Evolutionary conservation across 2,113 vertebrate species (phyloP).

Genomic region (Benitochromis conjunctus): DNA sequence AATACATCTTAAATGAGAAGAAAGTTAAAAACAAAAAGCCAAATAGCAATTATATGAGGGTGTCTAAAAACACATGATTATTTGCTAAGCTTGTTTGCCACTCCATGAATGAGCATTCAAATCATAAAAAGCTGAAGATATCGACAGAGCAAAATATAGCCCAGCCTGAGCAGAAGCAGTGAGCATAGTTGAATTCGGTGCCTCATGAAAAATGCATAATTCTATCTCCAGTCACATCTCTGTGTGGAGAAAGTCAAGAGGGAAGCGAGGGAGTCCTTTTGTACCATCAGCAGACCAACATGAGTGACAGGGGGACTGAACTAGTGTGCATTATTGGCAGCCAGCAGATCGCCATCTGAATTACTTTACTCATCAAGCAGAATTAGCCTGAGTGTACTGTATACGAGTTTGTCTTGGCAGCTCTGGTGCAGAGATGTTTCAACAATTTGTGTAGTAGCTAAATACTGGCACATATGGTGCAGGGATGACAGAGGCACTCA

Average conservation of each 20-base stretch:
- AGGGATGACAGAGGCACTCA: background rate
- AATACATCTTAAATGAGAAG: background rate
- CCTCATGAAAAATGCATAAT: constrained; percentile 69
- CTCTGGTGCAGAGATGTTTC: background rate
- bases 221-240: constrained; percentile 58
- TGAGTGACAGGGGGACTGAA: constrained; percentile 32
- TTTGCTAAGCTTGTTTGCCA: constrained; percentile 18
- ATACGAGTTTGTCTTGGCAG: constrained; percentile 14
- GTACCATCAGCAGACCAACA: constrained; percentile 26
- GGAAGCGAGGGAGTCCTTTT: constrained; percentile 38
- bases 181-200: constrained; percentile 29
- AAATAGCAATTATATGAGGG: constrained; percentile 2
- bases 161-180: constrained; percentile 40
- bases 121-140: constrained; percentile 50
- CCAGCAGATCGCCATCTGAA: constrained; percentile 14
- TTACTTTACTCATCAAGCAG: constrained; percentile 38
- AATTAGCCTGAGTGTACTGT: constrained; percentile 32
- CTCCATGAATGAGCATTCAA: constrained; percentile 29
- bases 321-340: constrained; percentile 29
- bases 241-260: constrained; percentile 48
- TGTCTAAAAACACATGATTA: constrained; percentile 21
- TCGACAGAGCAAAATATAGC: constrained; percentile 49
- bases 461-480: constrained; percentile 11
- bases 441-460: constrained; percentile 5
- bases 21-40: background rate